A percentile compares a stretch with the other conserved stretches of the same genome.
phyloP scores from a whole-genome alignment of 2,888 invertebrate genomes.

The Erebia epiphron region DNA sequence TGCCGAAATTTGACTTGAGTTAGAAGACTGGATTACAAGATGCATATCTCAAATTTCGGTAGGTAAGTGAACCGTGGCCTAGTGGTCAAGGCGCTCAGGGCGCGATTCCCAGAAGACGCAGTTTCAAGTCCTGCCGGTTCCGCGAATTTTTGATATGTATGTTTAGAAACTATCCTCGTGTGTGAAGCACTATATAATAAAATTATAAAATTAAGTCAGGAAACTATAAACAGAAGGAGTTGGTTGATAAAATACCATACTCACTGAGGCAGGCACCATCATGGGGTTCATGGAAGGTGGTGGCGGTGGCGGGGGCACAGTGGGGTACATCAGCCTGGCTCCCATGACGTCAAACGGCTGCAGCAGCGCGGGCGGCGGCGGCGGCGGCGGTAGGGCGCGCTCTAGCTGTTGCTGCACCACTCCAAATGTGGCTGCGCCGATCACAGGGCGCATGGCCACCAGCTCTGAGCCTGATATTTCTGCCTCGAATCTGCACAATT shows the following conservation, averaged over 20 bases:
- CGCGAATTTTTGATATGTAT: no score
- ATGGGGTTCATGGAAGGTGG: slow-evolving; percentile 73
- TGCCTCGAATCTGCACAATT: slow-evolving; percentile 89
- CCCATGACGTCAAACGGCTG: slow-evolving; percentile 52
- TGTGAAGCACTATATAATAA: no score
- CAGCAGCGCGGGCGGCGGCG: slow-evolving; percentile 66
- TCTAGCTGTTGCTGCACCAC: slow-evolving; percentile 87
- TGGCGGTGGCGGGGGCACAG: slow-evolving; percentile 86
- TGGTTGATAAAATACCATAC: slow-evolving; percentile 26
- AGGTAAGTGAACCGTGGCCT: no score
- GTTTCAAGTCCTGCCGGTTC: no score
- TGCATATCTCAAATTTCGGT: no score
- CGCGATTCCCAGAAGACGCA: no score
- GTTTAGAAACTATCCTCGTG: no score
- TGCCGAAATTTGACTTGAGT: no score
- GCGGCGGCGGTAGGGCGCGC: slow-evolving; percentile 71
- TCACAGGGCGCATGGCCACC: slow-evolving; percentile 84
- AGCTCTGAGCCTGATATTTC: slow-evolving; percentile 88
- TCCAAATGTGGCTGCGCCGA: slow-evolving; percentile 88
- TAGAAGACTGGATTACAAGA: no score
- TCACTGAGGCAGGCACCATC: slow-evolving; percentile 88
- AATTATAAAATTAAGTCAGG: no score
- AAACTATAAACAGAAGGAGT: background rate
- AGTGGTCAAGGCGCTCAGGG: no score
- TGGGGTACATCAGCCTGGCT: slow-evolving; percentile 78